Conservation (phyloP, 2,113 vertebrate genomes). For the Anguilla japonica region DNA sequence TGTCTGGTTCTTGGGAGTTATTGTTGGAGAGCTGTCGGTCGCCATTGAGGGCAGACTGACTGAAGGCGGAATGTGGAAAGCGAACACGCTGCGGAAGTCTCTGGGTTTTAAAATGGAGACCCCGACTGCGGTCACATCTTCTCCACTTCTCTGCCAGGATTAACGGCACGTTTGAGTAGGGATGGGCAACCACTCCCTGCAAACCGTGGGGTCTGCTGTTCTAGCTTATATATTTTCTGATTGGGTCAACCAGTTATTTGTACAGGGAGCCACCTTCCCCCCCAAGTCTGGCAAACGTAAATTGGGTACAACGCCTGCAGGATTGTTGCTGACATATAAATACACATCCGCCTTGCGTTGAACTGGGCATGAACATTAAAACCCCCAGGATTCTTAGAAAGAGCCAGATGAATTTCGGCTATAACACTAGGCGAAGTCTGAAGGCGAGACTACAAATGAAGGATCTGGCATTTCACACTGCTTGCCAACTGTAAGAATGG, state of each 20-base stretch:
- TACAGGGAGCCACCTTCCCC: neutral
- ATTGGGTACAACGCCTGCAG: neutral
- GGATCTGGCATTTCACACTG: neutral
- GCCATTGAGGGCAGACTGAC: neutral
- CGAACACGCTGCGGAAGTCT: no score
- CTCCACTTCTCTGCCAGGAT: neutral
- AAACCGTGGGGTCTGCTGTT: neutral
- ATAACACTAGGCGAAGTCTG: neutral
- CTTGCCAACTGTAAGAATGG: neutral
- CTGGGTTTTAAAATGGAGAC: neutral
- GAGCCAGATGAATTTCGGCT: neutral
- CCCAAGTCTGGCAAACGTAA: neutral
- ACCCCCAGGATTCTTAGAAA: neutral
- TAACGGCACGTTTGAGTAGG: neutral
- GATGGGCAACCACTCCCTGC: no score
- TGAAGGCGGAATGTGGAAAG: neutral
- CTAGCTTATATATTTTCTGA: neutral
- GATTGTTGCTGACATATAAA: neutral
- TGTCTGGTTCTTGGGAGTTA: neutral
- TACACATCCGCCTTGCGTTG: neutral
- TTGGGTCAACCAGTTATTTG: neutral
- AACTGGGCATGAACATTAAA: neutral
- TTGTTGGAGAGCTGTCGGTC: neutral
- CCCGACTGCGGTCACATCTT: neutral
- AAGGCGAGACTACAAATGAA: neutral